Evolutionary conservation across 2,113 vertebrate species (phyloP).

Genomic region (Brachyistius frenatus): DNA sequence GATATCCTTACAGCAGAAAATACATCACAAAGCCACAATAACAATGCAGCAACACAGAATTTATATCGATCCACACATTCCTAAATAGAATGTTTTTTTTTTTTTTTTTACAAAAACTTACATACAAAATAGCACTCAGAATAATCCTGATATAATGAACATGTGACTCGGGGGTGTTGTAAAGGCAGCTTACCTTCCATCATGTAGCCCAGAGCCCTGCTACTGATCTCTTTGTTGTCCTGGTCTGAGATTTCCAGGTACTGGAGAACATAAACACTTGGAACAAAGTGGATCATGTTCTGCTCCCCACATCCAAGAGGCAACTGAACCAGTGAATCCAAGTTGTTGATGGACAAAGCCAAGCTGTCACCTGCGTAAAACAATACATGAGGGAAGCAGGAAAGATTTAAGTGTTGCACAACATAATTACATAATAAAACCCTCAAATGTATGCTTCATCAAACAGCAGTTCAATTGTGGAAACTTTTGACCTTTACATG

Average conservation of each 20-base stretch:
- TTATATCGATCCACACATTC: too few species aligned
- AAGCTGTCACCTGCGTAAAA: conserved; percentile 88
- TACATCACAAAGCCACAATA: neutral
- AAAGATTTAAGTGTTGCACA: neutral
- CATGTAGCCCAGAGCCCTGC: conserved; percentile 84
- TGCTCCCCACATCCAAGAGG: conserved; percentile 92
- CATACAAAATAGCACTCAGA: neutral
- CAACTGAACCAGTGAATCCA: conserved; percentile 87
- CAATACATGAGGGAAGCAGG: neutral
- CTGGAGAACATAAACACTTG: conserved; percentile 89
- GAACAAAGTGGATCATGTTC: conserved; percentile 93
- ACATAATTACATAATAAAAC: neutral
- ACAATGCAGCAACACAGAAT: too few species aligned
- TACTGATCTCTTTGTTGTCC: conserved; percentile 80
- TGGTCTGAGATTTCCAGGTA: conserved; percentile 86
- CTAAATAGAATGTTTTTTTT: too few species aligned
- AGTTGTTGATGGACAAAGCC: conserved; percentile 85
- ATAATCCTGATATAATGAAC: neutral
- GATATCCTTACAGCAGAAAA: conserved; percentile 85
- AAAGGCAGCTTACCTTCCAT: conserved; percentile 83
- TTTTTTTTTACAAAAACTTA: too few species aligned
- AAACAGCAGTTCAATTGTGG: neutral
- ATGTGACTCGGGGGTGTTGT: neutral
- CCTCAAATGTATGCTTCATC: neutral
- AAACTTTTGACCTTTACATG: neutral